phyloP scores from a whole-genome alignment of 2,113 vertebrate species.

The Chaetorhynchus papuensis region DNA sequence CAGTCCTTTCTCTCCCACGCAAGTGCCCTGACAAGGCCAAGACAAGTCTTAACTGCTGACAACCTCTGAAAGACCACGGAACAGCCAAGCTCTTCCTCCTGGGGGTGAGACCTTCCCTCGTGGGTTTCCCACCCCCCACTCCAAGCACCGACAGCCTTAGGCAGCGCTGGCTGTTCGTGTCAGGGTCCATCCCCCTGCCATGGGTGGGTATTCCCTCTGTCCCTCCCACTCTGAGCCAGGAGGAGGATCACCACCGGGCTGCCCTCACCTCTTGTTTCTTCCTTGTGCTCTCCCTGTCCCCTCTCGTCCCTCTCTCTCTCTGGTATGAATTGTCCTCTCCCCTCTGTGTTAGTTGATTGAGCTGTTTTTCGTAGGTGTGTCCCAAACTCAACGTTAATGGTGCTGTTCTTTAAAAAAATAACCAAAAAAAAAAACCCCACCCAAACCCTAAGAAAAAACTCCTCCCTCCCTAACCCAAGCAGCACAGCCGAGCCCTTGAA shows the following conservation, averaged over 20 bases:
- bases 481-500: not conserved
- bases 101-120: not conserved
- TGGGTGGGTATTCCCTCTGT: not conserved
- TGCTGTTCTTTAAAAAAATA: conserved; percentile 46
- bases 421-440: not conserved
- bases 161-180: not conserved
- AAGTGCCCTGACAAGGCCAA: conserved; percentile 30
- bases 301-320: not conserved
- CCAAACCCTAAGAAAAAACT: too few relatives aligned
- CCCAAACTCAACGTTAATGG: conserved; percentile 7
- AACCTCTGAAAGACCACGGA: conserved; percentile 12
- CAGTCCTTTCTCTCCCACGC: not conserved
- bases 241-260: conserved; percentile 6
- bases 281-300: not conserved
- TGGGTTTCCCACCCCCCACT: not conserved
- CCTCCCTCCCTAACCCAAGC: not conserved
- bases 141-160: conserved; percentile 13
- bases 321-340: conserved; percentile 15
- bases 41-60: conserved; percentile 61
- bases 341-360: conserved; percentile 41
- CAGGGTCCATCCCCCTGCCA: not conserved
- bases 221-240: not conserved
- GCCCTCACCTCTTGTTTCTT: not conserved
- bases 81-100: conserved; percentile 9
- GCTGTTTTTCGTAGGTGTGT: conserved; percentile 29